phyloP scores from a whole-genome alignment of 2,888 invertebrate species.

The Ennomos erosarius region DNA sequence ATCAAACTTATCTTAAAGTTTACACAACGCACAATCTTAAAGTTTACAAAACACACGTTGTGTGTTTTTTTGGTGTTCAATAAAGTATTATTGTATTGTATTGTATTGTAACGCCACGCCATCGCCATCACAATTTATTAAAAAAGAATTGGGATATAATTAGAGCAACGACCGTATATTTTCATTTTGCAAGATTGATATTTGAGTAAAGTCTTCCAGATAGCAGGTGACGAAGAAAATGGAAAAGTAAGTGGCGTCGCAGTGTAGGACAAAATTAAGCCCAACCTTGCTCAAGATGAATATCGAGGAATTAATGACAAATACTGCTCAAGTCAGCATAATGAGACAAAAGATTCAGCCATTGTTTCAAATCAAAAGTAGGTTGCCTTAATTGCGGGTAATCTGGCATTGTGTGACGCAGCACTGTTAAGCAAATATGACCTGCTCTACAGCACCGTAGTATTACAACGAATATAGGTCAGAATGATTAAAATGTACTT shows the following conservation, averaged over 20 bases:
- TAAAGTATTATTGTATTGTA: too few relatives aligned
- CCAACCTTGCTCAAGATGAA: not conserved
- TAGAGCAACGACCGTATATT: too few relatives aligned
- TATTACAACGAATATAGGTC: constrained; percentile 32
- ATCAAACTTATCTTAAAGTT: too few relatives aligned
- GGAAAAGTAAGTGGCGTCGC: constrained; percentile 3
- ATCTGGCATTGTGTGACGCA: constrained; percentile 3
- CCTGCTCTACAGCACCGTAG: constrained; percentile 17
- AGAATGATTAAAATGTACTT: constrained; percentile 37
- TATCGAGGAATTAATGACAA: constrained; percentile 30
- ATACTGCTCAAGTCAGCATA: constrained; percentile 25
- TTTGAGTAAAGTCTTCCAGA: not conserved
- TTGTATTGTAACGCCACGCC: too few relatives aligned
- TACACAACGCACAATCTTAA: too few relatives aligned
- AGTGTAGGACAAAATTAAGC: not conserved
- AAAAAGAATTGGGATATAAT: too few relatives aligned
- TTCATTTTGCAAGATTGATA: too few relatives aligned
- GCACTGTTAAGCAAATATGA: constrained; percentile 13
- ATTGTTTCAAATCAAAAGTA: constrained; percentile 22
- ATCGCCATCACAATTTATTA: too few relatives aligned
- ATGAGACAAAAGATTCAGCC: constrained; percentile 19
- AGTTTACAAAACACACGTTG: too few relatives aligned
- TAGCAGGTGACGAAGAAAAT: constrained; percentile 1
- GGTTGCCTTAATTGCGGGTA: constrained; percentile 16
- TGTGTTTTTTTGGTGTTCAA: too few relatives aligned